Evolutionary conservation across 2,113 vertebrate genomes (phyloP).

Genomic region (Melanerpes aurifrons): DNA sequence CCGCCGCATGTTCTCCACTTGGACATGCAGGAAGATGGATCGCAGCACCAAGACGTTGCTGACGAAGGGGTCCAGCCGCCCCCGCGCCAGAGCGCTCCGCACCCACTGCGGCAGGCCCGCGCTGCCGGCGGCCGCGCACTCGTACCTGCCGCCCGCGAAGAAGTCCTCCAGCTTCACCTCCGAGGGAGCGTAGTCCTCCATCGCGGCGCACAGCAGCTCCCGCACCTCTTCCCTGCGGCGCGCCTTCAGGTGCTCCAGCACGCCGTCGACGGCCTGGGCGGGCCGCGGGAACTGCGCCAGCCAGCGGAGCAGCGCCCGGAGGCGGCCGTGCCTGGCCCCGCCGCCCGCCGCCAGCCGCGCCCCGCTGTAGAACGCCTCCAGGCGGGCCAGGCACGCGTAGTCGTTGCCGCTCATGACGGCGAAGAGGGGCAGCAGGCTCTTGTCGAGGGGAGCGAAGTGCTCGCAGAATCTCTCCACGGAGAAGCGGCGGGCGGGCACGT

Average conservation of each 20-base stretch:
- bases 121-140: slow-evolving; percentile 36
- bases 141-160: slow-evolving; percentile 71
- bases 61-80: slow-evolving; percentile 78
- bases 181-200: slow-evolving; percentile 85
- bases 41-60: slow-evolving; percentile 82
- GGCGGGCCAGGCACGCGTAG: slow-evolving; percentile 69
- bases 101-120: slow-evolving; percentile 80
- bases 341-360: slow-evolving; percentile 17
- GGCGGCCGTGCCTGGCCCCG: slow-evolving; percentile 72
- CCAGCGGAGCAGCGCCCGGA: slow-evolving; percentile 86
- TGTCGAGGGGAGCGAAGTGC: slow-evolving; percentile 78
- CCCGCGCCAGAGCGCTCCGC: slow-evolving; percentile 67
- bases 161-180: slow-evolving; percentile 78
- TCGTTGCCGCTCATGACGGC: slow-evolving; percentile 91
- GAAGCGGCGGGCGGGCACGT: slow-evolving; percentile 83
- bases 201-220: slow-evolving; percentile 71
- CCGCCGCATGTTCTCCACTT: slow-evolving; percentile 89
- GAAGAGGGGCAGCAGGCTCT: slow-evolving; percentile 85
- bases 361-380: slow-evolving; percentile 75
- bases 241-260: slow-evolving; percentile 67
- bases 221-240: slow-evolving; percentile 59
- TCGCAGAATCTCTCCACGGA: slow-evolving; percentile 78
- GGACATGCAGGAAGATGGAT: slow-evolving; percentile 83
- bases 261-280: slow-evolving; percentile 73
- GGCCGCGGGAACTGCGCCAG: slow-evolving; percentile 79